phyloP scores from a whole-genome alignment of 2,797 vertebrate species.

The Megalops cyprinoides region DNA sequence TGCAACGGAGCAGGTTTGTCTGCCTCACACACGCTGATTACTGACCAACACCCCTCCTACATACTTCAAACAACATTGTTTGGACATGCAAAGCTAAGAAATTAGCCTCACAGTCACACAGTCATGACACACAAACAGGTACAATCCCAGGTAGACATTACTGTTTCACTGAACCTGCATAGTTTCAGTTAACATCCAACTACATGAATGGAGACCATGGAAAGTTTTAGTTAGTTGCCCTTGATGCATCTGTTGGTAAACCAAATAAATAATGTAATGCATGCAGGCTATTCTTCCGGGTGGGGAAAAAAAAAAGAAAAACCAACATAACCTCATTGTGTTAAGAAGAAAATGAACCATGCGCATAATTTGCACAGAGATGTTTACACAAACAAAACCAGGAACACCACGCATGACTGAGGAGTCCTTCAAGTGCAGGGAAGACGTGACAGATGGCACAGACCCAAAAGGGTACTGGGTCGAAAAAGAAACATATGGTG shows the following conservation, averaged over 20 bases:
- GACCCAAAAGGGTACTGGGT: constrained; percentile 54
- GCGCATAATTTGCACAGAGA: constrained; percentile 42
- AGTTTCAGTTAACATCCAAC: no score
- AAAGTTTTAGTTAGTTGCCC: no score
- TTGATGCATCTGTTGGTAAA: no score
- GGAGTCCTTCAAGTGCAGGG: constrained; percentile 36
- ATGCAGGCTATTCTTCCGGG: not conserved
- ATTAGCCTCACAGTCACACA: not conserved
- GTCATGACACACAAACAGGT: not conserved
- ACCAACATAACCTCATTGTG: not conserved
- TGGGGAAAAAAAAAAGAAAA: not conserved
- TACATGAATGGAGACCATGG: no score
- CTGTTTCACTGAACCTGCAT: no score
- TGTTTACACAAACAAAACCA: constrained; percentile 34
- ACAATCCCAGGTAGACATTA: no score
- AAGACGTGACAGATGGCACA: constrained; percentile 64
- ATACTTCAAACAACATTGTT: not conserved
- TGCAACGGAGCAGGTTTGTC: not conserved
- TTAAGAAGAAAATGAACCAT: constrained; percentile 25
- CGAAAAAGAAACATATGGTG: constrained; percentile 65
- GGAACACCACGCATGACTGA: constrained; percentile 43
- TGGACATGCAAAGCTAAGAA: not conserved
- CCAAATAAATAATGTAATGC: not conserved
- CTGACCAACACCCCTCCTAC: not conserved
- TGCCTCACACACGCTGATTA: not conserved